A percentile compares a stretch with the other conserved stretches of the same genome.
phyloP scores from a whole-genome alignment of 1,140 invertebrate species.

The Eumeta japonica region DNA sequence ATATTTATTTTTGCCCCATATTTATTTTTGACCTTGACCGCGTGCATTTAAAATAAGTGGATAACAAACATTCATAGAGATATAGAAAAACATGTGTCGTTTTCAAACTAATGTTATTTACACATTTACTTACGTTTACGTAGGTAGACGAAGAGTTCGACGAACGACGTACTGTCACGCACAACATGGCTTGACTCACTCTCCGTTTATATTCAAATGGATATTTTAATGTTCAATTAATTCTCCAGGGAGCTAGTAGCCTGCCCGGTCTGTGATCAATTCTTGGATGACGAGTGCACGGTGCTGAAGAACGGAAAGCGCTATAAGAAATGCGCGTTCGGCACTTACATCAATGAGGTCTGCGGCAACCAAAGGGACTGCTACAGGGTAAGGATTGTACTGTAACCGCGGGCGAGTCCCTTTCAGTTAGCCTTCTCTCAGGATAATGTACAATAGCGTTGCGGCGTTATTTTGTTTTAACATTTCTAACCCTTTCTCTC shows the following conservation, averaged over 20 bases:
- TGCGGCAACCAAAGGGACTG: constrained; percentile 37
- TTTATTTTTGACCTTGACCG: no score
- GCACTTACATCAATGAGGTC: constrained; percentile 33
- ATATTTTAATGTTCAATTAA: constrained; percentile 3
- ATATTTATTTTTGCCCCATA: no score
- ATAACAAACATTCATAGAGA: no score
- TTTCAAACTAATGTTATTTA: no score
- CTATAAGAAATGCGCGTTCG: constrained; percentile 30
- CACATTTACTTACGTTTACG: no score
- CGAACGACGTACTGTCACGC: no score
- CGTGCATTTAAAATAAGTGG: no score
- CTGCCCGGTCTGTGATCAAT: constrained; percentile 29
- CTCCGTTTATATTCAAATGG: no score
- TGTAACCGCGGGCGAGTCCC: no score
- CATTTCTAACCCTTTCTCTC: constrained; percentile 6
- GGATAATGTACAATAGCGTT: background rate
- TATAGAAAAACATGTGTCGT: no score
- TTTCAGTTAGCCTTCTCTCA: background rate
- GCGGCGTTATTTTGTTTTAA: background rate
- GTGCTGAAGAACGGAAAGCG: constrained; percentile 25
- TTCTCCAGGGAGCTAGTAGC: constrained; percentile 21
- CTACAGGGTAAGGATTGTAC: constrained; percentile 25
- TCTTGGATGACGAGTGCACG: constrained; percentile 25
- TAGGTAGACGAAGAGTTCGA: no score
- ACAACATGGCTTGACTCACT: no score